Conservation (phyloP, 1,140 invertebrate genomes). For the Homarus americanus region DNA sequence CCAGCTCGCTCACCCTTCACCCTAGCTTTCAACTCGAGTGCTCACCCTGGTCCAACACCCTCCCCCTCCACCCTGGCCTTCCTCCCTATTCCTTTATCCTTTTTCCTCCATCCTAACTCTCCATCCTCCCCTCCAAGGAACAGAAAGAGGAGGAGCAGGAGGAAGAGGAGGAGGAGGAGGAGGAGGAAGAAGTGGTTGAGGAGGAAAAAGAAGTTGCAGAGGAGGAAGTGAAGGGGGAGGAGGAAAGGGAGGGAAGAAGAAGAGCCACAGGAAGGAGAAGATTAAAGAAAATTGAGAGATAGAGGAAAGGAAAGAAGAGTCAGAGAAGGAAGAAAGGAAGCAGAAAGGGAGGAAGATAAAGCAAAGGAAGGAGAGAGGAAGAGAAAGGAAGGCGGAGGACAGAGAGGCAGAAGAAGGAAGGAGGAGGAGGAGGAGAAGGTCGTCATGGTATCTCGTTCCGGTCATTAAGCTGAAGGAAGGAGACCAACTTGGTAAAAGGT, state of each 20-base stretch:
- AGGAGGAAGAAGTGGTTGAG: neutral
- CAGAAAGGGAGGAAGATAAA: neutral
- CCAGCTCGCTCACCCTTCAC: no score
- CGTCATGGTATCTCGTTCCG: conserved; percentile 29
- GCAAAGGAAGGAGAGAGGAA: neutral
- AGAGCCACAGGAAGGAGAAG: neutral
- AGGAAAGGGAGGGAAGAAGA: no score
- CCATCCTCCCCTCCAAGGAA: neutral
- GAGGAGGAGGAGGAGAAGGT: neutral
- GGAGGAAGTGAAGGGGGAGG: neutral
- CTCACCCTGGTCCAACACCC: no score
- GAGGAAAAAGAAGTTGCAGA: neutral
- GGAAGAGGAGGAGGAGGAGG: neutral
- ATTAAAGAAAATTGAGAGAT: neutral
- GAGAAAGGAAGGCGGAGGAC: neutral
- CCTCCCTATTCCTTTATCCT: no score
- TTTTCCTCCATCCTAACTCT: no score
- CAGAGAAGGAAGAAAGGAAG: neutral
- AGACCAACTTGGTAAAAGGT: neutral
- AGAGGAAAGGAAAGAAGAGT: neutral
- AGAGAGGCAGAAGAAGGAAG: neutral
- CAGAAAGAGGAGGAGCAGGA: neutral
- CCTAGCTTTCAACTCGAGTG: no score
- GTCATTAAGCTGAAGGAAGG: conserved; percentile 52
- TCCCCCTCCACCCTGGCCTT: no score